Evolutionary conservation across 2,113 vertebrate species (phyloP), one percentile per base, ranked within the genome.

Genomic region (Megaleporinus macrocephalus): DNA sequence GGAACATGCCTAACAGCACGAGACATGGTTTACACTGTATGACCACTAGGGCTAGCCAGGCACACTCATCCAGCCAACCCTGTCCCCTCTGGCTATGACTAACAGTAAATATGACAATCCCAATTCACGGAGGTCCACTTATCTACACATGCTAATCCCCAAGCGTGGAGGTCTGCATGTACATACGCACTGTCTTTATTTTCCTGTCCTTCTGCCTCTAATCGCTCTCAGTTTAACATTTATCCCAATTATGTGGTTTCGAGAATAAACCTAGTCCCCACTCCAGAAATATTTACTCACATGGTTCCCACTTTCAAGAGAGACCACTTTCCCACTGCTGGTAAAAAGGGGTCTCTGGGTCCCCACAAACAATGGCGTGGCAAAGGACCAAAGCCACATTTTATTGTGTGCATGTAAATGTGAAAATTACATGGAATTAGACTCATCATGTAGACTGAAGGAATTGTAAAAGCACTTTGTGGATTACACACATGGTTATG

Each of bases 381-480:
- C 55, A 66, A 76, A 53, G 61, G 22, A 84, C 84, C 88, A 59
- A 87, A 76, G 65, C 71, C 71, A 59, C 73, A 65, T 81, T 84
- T 82, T 80, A 88, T 87, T 87, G 88, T 79, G 74, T 83, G 80
- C 88, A 88, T 85, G 84, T 83, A 87, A 88, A 89, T 83, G 88
- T 88, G 85, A 89, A 90, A 90, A 91, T 88, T 61, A 83, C 75
- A 76, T 85, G 86, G n/a, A 68, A 88, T 74, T 55, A 69, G 75
- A 84, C 86, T 85, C 79, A 53, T 84, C 85, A 36, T 59, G 51
- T 73, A 51, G 55, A 18, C 63, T 36, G 6, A 33, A 74, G 55
- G 33, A 78, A 89, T 90, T 86, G 85, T 87, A 83, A 81, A 73
- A 65, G 20, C 71, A 49, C 81, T 59, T 83, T 90, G 85, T 85